Conservation (phyloP, 2,888 invertebrate genomes). For the Empis stercorea region DNA sequence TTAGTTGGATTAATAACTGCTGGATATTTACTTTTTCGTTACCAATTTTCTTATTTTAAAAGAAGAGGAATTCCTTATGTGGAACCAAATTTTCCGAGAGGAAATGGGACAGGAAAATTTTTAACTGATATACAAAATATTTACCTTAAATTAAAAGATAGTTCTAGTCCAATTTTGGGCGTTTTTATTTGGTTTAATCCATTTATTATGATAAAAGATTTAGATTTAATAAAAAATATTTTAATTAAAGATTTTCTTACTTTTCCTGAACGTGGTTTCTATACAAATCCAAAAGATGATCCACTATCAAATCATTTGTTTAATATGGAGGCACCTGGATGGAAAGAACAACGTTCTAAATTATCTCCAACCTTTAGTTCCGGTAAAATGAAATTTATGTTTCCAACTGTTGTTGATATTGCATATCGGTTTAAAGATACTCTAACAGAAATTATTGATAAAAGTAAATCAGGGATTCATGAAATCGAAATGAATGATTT, state of each 20-base stretch:
- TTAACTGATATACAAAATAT: not conserved
- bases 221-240: conserved; percentile 30
- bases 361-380: conserved; percentile 40
- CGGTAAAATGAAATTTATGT: conserved; percentile 39
- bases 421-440: conserved; percentile 14
- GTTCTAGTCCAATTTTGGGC: conserved; percentile 20
- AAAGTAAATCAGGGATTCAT: not conserved
- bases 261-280: conserved; percentile 30
- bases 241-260: conserved; percentile 32
- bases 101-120: conserved; percentile 2
- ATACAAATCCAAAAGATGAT: conserved; percentile 28
- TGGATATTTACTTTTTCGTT: not conserved
- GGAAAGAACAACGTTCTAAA: conserved; percentile 37
- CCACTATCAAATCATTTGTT: conserved; percentile 33
- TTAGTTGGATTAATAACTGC: not conserved
- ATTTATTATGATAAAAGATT: conserved; percentile 20
- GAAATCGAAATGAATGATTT: conserved; percentile 29
- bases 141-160: conserved; percentile 8
- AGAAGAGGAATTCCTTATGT: not conserved
- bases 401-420: conserved; percentile 30
- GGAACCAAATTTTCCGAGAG: conserved; percentile 4
- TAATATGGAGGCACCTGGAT: conserved; percentile 33
- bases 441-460: conserved; percentile 13
- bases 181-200: conserved; percentile 22
- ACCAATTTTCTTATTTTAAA: not conserved